Base-by-base conservation (phyloP, 2,113 vertebrate species). In the Glaucomys volans region DNA sequence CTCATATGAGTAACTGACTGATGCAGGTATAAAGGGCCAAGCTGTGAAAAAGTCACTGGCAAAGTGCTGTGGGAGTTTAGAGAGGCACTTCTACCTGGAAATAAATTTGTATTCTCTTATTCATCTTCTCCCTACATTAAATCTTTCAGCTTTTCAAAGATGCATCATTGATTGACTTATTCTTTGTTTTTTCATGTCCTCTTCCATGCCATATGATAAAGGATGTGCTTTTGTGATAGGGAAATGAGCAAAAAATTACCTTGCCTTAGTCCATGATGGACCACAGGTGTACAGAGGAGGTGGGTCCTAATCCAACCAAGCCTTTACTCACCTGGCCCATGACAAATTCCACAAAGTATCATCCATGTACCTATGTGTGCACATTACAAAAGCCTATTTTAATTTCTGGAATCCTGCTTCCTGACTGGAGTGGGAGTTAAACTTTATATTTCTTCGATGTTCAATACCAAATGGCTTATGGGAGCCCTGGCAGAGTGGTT, bases 381-480 rank as follows among this genome's bases (percentile, higher is more conserved):
- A 93, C 66, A 77, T 90, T 97, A 94, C 82, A 94, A 77, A 95
- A 95, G 35, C 62, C 89, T 97, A 92, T 96, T 98, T 97, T 95
- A 95, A 95, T 95, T 96, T 95, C 86, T 92, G 79, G 97, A 98
- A 97, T 95, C 91, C 96, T 95, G 10, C 76, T 94, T 97, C 90
- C 92, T 97, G 95, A 81, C 83, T 97, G 79, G 79, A 95, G 94
- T 91, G 89, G 97, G 98, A 98, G 95, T 98, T 98, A 98, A 98
- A 98, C 96, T 98, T 98, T 98, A 86, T 97, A 98, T 98, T 92
- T 90, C 74, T 98, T 98, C 84, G 74, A 74, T 98, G 97, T 99
- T 99, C 98, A 98, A 98, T 98, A 98, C 97, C 85, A 87, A 97
- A 95, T 97, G 91, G 97, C 98, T 99, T 98, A 98, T 98, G 97